Evolutionary conservation across 2,113 vertebrate genomes (phyloP), one percentile per base, ranked within the genome.

Genomic region (Austrofundulus limnaeus): DNA sequence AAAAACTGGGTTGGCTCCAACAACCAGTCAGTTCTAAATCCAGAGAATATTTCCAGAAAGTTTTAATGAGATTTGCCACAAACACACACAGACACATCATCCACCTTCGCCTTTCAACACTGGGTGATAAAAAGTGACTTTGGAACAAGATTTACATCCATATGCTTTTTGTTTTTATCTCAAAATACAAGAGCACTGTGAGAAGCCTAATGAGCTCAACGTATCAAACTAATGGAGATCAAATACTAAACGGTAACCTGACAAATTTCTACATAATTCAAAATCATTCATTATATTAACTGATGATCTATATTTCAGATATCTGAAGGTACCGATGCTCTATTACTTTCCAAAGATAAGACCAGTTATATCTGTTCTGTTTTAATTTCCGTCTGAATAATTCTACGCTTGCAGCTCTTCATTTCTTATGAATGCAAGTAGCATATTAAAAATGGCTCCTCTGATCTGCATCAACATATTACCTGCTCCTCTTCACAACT

Each of bases 391-490:
- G 68, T 5, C 42, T 19, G 4, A 60, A 66, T 46, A 72, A 45
- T 20, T 61, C 20, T 38, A 34, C 14, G 55, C 11, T 21, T 24
- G 45, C 39, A 4, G 12, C 37, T 55, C 45, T 24, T 52, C 6
- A 49, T 54, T 24, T 4, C 48, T 54, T 64, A 34, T 66, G 53
- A 74, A 59, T 66, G 60, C 46, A 71, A 63, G 62, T 48, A 42
- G 45, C 37, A 49, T 7, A 45, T 23, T 34, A 49, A 61, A 73
- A 66, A 61, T 20, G 48, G 28, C 19, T 61, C 34, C 5, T 73
- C 52, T 60, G 37, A 77, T 67, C 34, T 51, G n/a, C 55, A 72
- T 77, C 75, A 69, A n/a, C 66, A 47, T 71, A 55, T 54, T 54
- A 50, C 64, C 17, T 34, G 21, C 45, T 59, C 14, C 19, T 50